phyloP scores from a whole-genome alignment of 2,113 vertebrate genomes.

The Andinoacara biseriatus region DNA sequence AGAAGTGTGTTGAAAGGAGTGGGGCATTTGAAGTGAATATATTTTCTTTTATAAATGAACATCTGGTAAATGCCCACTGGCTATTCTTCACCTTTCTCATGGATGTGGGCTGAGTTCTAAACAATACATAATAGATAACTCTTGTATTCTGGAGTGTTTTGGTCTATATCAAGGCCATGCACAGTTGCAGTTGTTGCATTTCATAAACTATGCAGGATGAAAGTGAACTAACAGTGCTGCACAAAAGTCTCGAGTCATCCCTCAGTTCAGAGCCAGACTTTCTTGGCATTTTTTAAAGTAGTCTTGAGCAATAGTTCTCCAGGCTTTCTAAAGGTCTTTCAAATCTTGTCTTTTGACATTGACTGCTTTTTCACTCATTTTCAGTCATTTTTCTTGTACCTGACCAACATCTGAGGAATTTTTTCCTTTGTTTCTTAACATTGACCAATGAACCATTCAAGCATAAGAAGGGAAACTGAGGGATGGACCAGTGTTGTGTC shows the following conservation, averaged over 20 bases:
- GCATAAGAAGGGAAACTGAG: too few species aligned
- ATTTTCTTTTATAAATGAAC: conserved; percentile 62
- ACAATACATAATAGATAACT: conserved; percentile 63
- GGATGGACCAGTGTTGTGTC: too few species aligned
- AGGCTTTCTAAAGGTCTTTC: too few species aligned
- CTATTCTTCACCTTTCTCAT: conserved; percentile 50
- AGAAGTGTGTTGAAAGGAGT: neutral
- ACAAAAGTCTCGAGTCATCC: neutral
- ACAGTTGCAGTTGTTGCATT: conserved; percentile 14
- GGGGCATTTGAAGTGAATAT: conserved; percentile 36
- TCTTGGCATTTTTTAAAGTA: too few species aligned
- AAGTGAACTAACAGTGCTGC: neutral
- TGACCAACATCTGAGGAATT: too few species aligned
- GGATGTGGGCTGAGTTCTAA: conserved; percentile 44
- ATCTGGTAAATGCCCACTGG: conserved; percentile 34
- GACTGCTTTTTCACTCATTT: too few species aligned
- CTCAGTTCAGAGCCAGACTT: neutral
- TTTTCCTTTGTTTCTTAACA: too few species aligned
- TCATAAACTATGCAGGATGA: conserved; percentile 30
- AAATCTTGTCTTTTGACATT: too few species aligned
- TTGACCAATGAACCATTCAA: too few species aligned
- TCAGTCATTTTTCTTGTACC: too few species aligned
- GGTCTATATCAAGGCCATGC: conserved; percentile 40
- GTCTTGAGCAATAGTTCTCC: too few species aligned
- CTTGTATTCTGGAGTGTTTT: conserved; percentile 49